These are phyloP conservation scores for Caenorhabditis macrosperma DNA, from an alignment of 2,888 invertebrate species.

Conservation along the genomic window DNA sequence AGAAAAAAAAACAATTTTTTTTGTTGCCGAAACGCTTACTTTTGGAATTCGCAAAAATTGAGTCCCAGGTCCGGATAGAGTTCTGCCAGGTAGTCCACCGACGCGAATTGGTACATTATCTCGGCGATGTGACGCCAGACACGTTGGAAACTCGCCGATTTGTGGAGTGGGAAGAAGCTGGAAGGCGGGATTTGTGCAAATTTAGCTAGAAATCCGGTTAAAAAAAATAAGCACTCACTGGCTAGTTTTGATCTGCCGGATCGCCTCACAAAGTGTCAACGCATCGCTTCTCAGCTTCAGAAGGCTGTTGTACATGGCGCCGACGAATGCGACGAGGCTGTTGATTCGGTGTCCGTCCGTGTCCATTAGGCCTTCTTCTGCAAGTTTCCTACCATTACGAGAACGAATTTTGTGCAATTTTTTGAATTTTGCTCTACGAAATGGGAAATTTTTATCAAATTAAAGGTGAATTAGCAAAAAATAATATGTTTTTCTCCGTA, in stretches of 20 bases:
- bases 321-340: conserved; percentile 13
- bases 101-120: conserved; percentile 29
- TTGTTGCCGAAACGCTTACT: no score
- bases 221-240: conserved; percentile 6
- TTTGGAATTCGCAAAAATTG: conserved; percentile 21
- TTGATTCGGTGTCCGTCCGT: conserved; percentile 31
- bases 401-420: not conserved
- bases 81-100: conserved; percentile 19
- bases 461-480: no score
- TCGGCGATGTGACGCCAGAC: conserved; percentile 27
- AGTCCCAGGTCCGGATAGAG: conserved; percentile 11
- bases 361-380: conserved; percentile 31
- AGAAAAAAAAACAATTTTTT: no score
- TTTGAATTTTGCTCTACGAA: not conserved
- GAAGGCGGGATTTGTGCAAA: not conserved
- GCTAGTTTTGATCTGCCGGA: conserved; percentile 36
- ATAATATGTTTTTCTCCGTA: no score
- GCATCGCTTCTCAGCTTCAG: conserved; percentile 31
- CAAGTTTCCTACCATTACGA: no score
- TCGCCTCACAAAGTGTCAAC: conserved; percentile 37
- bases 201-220: no score
- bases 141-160: conserved; percentile 20
- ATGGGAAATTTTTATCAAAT: not conserved
- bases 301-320: conserved; percentile 18
- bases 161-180: conserved; percentile 36